Evolutionary conservation across 2,888 invertebrate genomes (phyloP).

Genomic region (Temnothorax unifasciatus): DNA sequence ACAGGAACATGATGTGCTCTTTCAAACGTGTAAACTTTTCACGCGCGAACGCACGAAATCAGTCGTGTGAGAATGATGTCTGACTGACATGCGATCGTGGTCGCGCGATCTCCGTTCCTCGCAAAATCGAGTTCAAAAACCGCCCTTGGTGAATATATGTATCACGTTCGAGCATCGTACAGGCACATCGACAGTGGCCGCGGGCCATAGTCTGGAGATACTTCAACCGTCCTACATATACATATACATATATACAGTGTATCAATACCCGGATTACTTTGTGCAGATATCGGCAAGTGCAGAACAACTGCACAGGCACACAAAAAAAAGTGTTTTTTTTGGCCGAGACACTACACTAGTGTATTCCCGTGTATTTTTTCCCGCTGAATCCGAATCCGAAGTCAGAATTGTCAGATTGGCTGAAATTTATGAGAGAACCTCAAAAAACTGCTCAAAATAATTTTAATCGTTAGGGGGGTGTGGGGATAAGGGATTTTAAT

Average conservation of each 20-base stretch:
- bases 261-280: not conserved
- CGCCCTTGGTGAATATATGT: not conserved
- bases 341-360: no score
- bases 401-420: no score
- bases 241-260: not conserved
- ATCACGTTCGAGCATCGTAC: not conserved
- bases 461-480: no score
- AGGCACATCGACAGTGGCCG: not conserved
- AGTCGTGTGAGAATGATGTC: constrained; percentile 18
- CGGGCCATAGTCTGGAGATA: not conserved
- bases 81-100: constrained; percentile 18
- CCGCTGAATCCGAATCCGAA: no score
- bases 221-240: not conserved
- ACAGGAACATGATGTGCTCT: not conserved
- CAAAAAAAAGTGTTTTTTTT: no score
- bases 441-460: no score
- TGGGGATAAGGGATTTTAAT: no score
- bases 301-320: no score
- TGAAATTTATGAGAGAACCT: no score
- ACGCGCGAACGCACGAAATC: constrained; percentile 21
- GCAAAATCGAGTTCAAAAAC: constrained; percentile 11
- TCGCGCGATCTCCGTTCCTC: not conserved
- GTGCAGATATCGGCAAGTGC: not conserved
- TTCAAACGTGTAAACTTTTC: constrained; percentile 17
- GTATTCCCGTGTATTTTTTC: no score